Percentiles rank a stretch among this genome's conserved stretches.
phyloP scores from a whole-genome alignment of 2,113 vertebrate genomes.

The Burhinus oedicnemus region DNA sequence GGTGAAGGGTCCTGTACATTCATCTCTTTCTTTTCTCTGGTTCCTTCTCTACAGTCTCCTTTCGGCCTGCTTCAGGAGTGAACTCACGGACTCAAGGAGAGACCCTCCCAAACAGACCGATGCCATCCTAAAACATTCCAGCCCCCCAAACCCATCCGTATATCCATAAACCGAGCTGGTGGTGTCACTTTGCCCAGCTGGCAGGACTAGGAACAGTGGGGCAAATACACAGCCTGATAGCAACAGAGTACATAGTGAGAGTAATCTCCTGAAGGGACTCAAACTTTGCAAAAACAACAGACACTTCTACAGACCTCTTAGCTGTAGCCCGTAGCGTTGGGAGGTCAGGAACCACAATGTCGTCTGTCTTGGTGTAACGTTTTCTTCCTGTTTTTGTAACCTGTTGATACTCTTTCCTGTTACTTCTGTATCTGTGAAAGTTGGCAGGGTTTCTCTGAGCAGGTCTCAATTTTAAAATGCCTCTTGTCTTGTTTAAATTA shows the following conservation, averaged over 20 bases:
- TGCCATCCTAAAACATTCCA: constrained; percentile 83
- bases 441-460: constrained; percentile 81
- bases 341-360: constrained; percentile 72
- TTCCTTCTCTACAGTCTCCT: constrained; percentile 92
- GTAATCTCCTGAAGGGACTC: constrained; percentile 73
- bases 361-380: constrained; percentile 13
- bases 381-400: constrained; percentile 43
- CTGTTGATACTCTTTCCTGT: constrained; percentile 58
- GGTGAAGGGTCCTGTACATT: constrained; percentile 55
- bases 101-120: constrained; percentile 88
- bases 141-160: constrained; percentile 72
- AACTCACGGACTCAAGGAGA: constrained; percentile 88
- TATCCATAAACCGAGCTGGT: constrained; percentile 66
- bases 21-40: constrained; percentile 77
- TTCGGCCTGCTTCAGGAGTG: constrained; percentile 90
- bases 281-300: constrained; percentile 57
- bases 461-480: constrained; percentile 83
- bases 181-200: constrained; percentile 25
- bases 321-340: not conserved
- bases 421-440: constrained; percentile 70
- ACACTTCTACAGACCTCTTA: constrained; percentile 50
- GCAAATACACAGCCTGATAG: constrained; percentile 54
- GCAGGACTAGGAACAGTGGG: constrained; percentile 67
- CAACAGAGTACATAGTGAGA: constrained; percentile 53
- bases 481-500: constrained; percentile 60